phyloP scores from a whole-genome alignment of 2,113 vertebrate species.

The Rissa tridactyla region DNA sequence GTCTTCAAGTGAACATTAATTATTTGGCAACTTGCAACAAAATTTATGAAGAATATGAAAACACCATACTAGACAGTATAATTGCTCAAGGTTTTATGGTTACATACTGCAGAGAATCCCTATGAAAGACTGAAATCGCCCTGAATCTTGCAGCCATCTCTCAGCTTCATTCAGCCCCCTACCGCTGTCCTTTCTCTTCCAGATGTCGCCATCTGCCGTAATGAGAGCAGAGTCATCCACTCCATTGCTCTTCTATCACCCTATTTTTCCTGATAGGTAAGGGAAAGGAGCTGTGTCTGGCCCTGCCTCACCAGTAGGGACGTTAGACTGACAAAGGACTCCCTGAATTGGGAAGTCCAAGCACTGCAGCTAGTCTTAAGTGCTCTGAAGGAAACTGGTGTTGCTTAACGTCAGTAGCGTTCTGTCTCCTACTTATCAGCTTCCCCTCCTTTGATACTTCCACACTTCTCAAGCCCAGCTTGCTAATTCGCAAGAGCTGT shows the following conservation, averaged over 20 bases:
- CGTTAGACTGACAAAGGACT: background rate
- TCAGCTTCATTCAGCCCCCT: background rate
- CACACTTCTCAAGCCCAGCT: background rate
- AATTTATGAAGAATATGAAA: background rate
- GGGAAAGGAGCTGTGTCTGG: background rate
- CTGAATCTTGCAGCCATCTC: background rate
- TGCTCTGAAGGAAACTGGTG: background rate
- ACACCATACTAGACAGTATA: background rate
- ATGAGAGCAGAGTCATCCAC: background rate
- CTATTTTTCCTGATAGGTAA: background rate
- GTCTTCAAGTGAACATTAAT: background rate
- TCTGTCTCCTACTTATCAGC: background rate
- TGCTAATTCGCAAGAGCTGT: background rate
- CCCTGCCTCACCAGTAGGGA: background rate
- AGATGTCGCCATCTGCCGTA: background rate
- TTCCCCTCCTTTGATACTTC: background rate
- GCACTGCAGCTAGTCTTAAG: background rate
- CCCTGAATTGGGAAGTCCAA: background rate
- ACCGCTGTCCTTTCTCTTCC: background rate
- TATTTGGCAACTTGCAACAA: background rate
- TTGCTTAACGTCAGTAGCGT: background rate
- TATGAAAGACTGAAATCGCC: background rate
- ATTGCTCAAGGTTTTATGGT: background rate
- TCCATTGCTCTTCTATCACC: background rate
- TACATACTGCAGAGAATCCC: background rate